These are phyloP conservation scores for Orchesellides sinensis DNA, from an alignment of 2,888 invertebrate genomes.

Conservation along the genomic window DNA sequence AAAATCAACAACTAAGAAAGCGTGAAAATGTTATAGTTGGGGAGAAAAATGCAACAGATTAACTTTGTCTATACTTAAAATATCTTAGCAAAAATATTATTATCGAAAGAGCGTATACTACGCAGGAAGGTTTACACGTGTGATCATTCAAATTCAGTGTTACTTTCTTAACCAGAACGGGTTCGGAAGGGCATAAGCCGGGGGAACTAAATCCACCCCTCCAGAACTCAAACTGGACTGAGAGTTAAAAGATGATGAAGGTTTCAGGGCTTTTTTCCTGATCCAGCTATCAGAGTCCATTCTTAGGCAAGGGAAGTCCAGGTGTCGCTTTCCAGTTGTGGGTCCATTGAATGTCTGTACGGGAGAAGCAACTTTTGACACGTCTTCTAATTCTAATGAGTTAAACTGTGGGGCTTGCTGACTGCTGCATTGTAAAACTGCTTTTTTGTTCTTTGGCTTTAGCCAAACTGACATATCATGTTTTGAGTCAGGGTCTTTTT, in stretches of 20 bases:
- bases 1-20: too few species aligned
- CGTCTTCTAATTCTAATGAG: neutral
- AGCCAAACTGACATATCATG: conserved; percentile 68
- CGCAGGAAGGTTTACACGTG: neutral
- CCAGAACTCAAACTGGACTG: neutral
- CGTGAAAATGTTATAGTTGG: too few species aligned
- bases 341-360: neutral
- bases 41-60: too few species aligned
- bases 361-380: neutral
- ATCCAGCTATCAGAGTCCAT: conserved; percentile 69
- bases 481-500: conserved; percentile 13
- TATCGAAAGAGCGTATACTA: neutral
- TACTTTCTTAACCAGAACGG: conserved; percentile 72
- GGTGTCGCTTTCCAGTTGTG: neutral
- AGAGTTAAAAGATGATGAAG: neutral
- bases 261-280: too few species aligned
- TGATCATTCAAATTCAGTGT: neutral
- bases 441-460: conserved; percentile 63
- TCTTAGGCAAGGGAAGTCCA: conserved; percentile 71
- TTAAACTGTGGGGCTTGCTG: neutral
- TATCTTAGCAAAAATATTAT: neutral
- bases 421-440: neutral
- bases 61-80: neutral
- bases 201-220: conserved; percentile 63
- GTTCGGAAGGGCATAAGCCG: conserved; percentile 69